phyloP scores from a whole-genome alignment of 2,797 vertebrate species.

The Darevskia nairensis region DNA sequence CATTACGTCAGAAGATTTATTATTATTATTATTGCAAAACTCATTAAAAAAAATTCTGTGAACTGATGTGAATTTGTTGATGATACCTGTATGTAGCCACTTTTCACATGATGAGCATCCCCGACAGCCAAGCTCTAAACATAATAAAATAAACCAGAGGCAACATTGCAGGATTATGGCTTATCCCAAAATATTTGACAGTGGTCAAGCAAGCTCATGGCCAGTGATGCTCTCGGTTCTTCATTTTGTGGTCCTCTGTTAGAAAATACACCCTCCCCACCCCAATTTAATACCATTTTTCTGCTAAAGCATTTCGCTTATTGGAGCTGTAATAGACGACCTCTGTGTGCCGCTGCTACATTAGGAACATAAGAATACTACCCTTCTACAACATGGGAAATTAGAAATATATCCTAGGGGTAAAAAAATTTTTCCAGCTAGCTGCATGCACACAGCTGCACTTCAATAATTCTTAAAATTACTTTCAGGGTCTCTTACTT shows the following conservation, averaged over 20 bases:
- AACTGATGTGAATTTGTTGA: too few relatives aligned
- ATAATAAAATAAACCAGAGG: not conserved
- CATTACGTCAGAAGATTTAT: too few relatives aligned
- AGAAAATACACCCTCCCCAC: not conserved
- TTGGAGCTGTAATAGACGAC: slow-evolving; percentile 12
- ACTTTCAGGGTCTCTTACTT: slow-evolving; percentile 50
- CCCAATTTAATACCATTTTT: fast-evolving
- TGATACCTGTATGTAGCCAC: not conserved
- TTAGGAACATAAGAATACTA: slow-evolving; percentile 48
- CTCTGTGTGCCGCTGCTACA: not conserved
- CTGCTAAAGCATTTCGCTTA: fast-evolving
- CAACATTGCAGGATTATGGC: not conserved
- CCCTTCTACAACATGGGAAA: slow-evolving; percentile 41
- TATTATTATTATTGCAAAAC: too few relatives aligned
- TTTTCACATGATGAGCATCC: not conserved
- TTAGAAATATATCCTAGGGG: slow-evolving; percentile 54
- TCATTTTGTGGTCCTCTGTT: not conserved
- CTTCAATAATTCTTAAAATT: slow-evolving; percentile 66
- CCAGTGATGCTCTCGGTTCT: not conserved
- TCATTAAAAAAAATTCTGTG: too few relatives aligned
- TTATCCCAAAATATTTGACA: not conserved
- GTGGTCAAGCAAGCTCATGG: not conserved
- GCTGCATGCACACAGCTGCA: slow-evolving; percentile 44
- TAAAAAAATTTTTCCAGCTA: slow-evolving; percentile 45
- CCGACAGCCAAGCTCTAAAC: not conserved